Evolutionary conservation across 37 sponge, comb jelly and placozoan species (phyloP), one percentile per base, ranked within the genome.

Genomic region (Cladorhizidae sp.): DNA sequence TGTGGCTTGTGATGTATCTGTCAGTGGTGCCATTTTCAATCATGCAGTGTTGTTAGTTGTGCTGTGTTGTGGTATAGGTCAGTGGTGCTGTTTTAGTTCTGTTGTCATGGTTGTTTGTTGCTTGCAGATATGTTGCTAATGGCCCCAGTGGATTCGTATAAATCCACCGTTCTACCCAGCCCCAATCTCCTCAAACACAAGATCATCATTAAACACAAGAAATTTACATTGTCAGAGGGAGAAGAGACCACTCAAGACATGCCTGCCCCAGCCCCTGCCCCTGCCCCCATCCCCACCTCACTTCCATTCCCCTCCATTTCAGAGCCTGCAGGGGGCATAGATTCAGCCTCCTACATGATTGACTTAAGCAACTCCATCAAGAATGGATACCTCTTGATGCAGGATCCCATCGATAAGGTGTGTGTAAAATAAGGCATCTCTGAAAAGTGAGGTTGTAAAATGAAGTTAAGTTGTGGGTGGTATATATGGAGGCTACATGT

Each of bases 401-500:
- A 93, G 77, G 94, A 96, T 72, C 94, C 97, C 41, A 88, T 93
- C 37, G 85, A 85, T 74, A 95, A 95, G 79, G 96, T 95, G 36
- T 51, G n/a, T n/a, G n/a, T n/a, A n/a, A n/a, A n/a, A n/a, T n/a
- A n/a, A n/a, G n/a, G n/a, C n/a, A n/a, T n/a, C n/a, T n/a, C n/a
- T n/a, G n/a, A n/a, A n/a, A n/a, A n/a, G n/a, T n/a, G n/a, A n/a
- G n/a, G n/a, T n/a, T n/a, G n/a, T n/a, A n/a, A n/a, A n/a, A n/a
- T n/a, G n/a, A n/a, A n/a, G n/a, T n/a, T n/a, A n/a, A n/a, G n/a
- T n/a, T n/a, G n/a, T n/a, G n/a, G n/a, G n/a, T n/a, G n/a, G n/a
- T n/a, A n/a, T n/a, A n/a, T n/a, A n/a, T n/a, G n/a, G n/a, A n/a
- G n/a, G n/a, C n/a, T n/a, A n/a, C n/a, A n/a, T n/a, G n/a, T n/a